These are phyloP conservation scores for Ctenoplectra terminalis DNA, from an alignment of 1,140 invertebrate species.

Conservation along the genomic window DNA sequence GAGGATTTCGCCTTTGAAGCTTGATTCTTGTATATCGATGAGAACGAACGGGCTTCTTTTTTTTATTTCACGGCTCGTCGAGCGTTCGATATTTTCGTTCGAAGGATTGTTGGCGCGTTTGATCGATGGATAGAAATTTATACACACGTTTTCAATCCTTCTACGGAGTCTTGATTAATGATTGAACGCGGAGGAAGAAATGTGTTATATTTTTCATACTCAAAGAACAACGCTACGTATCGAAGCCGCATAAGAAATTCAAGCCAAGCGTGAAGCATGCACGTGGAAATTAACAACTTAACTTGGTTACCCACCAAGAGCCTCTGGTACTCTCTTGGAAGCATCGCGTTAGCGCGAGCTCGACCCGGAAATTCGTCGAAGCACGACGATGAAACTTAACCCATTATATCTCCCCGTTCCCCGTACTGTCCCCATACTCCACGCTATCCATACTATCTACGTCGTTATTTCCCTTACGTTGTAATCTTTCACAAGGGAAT, in stretches of 20 bases:
- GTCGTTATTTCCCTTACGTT: constrained; percentile 67
- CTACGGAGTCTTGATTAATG: not conserved
- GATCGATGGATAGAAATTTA: no score
- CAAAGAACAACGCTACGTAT: not conserved
- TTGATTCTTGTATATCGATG: not conserved
- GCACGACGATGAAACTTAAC: constrained; percentile 72
- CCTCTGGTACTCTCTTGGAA: constrained; percentile 63
- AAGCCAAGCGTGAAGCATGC: constrained; percentile 64
- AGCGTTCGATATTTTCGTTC: no score
- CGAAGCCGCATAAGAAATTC: constrained; percentile 62
- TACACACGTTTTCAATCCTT: not conserved
- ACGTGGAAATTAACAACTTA: constrained; percentile 70
- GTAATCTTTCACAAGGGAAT: constrained; percentile 65
- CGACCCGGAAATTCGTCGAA: constrained; percentile 71
- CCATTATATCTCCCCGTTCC: constrained; percentile 65
- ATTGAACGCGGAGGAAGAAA: no score
- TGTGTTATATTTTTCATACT: constrained; percentile 24
- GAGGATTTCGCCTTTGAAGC: not conserved
- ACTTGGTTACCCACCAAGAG: constrained; percentile 67
- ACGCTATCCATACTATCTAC: constrained; percentile 63
- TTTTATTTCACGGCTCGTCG: not conserved
- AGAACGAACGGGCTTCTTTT: not conserved
- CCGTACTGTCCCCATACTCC: constrained; percentile 30
- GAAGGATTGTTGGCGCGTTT: no score
- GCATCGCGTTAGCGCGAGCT: constrained; percentile 61